Evolutionary conservation across 2,888 invertebrate genomes (phyloP).

Genomic region (Neoascia interrupta): DNA sequence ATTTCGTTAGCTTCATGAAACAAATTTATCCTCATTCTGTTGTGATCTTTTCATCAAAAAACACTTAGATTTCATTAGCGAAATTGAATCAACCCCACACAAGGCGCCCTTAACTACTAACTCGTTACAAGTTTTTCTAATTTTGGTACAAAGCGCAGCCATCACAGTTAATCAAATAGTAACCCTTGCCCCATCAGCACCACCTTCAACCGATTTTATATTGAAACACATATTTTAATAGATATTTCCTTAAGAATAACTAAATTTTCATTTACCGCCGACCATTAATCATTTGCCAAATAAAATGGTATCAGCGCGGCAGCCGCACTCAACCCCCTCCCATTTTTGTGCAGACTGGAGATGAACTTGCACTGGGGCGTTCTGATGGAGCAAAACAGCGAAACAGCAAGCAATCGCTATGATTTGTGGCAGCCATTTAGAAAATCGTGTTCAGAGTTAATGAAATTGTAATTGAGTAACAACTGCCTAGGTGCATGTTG

Average conservation of each 20-base stretch:
- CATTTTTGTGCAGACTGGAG: conserved; percentile 37
- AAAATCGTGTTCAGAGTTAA: conserved; percentile 80
- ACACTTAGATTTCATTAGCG: too few species aligned
- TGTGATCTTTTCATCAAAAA: too few species aligned
- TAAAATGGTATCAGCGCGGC: conserved; percentile 66
- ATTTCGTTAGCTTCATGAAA: too few species aligned
- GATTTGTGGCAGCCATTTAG: conserved; percentile 79
- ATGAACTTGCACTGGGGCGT: conserved; percentile 56
- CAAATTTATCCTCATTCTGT: too few species aligned
- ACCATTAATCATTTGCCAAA: conserved; percentile 67
- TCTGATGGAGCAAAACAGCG: background rate
- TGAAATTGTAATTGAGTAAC: conserved; percentile 80
- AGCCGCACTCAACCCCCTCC: conserved; percentile 26
- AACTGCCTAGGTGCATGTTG: conserved; percentile 64
- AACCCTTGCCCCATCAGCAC: conserved; percentile 67
- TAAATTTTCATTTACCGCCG: conserved; percentile 65
- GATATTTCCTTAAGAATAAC: conserved; percentile 63
- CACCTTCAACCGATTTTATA: conserved; percentile 61
- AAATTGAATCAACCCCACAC: too few species aligned
- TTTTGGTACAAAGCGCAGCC: too few species aligned
- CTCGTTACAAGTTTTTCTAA: too few species aligned
- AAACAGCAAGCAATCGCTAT: conserved; percentile 78
- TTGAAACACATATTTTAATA: conserved; percentile 55
- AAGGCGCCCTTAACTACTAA: too few species aligned
- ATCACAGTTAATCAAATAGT: conserved; percentile 43